These are phyloP conservation scores for Pemphigus obesinymphae DNA, from an alignment of 1,140 invertebrate species.

Conservation along the genomic window DNA sequence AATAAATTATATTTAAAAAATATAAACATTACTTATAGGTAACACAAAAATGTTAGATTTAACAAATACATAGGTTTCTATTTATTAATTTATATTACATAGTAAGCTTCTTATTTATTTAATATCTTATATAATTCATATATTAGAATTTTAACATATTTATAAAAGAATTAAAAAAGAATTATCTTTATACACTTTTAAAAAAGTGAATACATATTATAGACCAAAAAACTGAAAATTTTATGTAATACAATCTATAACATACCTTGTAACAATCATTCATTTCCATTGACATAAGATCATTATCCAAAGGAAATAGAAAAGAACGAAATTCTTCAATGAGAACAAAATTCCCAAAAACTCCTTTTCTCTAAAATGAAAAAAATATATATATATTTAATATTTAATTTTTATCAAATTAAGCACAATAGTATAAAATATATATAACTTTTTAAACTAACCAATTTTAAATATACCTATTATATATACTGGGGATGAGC, in stretches of 20 bases:
- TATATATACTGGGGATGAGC: too few relatives aligned
- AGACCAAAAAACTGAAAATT: too few relatives aligned
- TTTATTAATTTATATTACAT: not conserved
- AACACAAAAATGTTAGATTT: not conserved
- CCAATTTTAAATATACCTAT: too few relatives aligned
- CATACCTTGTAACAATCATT: conserved; percentile 66
- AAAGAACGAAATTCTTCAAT: conserved; percentile 83
- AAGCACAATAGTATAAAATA: too few relatives aligned
- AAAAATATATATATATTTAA: conserved; percentile 24
- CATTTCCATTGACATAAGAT: conserved; percentile 89
- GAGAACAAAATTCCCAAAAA: conserved; percentile 69
- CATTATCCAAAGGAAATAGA: conserved; percentile 86
- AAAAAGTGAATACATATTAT: too few relatives aligned
- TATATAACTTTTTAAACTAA: too few relatives aligned
- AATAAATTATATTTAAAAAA: conserved; percentile 26
- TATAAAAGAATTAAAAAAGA: too few relatives aligned
- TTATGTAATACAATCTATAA: not conserved
- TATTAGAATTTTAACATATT: too few relatives aligned
- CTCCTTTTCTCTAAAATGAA: conserved; percentile 68
- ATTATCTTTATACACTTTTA: too few relatives aligned
- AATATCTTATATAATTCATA: too few relatives aligned
- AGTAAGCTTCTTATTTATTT: too few relatives aligned
- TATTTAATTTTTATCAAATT: not conserved
- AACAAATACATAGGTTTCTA: not conserved
- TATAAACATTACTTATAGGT: not conserved